A percentile compares a stretch with the other conserved stretches of the same genome.
Evolutionary conservation across 2,888 invertebrate genomes (phyloP).

Genomic region (Lasioglossum leucozonium): DNA sequence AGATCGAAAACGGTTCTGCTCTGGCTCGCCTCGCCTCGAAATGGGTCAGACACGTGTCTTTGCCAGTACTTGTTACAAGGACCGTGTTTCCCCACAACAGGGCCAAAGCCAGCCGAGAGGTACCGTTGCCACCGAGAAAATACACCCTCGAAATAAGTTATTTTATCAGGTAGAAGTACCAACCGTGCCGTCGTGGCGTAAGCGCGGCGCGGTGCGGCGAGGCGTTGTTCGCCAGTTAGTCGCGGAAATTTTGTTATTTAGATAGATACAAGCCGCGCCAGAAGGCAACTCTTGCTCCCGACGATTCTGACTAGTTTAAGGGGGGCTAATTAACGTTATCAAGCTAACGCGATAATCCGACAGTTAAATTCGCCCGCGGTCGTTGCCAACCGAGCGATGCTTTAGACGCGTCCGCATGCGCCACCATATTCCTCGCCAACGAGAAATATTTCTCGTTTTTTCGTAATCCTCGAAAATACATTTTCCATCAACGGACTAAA

Average conservation of each 20-base stretch:
- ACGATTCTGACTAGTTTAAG: constrained; percentile 9
- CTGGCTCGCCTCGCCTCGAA: background rate
- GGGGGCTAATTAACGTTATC: constrained; percentile 44
- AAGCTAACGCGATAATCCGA: constrained; percentile 28
- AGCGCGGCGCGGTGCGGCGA: no score
- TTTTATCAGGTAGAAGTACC: background rate
- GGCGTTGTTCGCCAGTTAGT: background rate
- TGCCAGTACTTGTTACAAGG: background rate
- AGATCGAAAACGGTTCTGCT: background rate
- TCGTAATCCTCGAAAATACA: background rate
- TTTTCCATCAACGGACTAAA: background rate
- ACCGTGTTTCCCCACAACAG: background rate
- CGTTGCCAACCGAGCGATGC: constrained; percentile 12
- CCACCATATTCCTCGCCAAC: background rate
- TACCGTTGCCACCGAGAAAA: background rate
- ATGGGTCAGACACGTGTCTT: constrained; percentile 34
- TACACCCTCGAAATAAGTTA: background rate
- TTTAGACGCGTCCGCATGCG: background rate
- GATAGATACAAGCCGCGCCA: background rate
- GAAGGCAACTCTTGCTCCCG: background rate
- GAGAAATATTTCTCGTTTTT: background rate
- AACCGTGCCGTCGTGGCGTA: background rate
- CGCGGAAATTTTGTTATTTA: constrained; percentile 29
- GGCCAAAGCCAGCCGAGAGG: background rate
- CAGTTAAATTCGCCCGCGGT: constrained; percentile 5